Evolutionary conservation across 1,140 invertebrate genomes (phyloP), one percentile per base, ranked within the genome.

Genomic region (Drosophila pachea): DNA sequence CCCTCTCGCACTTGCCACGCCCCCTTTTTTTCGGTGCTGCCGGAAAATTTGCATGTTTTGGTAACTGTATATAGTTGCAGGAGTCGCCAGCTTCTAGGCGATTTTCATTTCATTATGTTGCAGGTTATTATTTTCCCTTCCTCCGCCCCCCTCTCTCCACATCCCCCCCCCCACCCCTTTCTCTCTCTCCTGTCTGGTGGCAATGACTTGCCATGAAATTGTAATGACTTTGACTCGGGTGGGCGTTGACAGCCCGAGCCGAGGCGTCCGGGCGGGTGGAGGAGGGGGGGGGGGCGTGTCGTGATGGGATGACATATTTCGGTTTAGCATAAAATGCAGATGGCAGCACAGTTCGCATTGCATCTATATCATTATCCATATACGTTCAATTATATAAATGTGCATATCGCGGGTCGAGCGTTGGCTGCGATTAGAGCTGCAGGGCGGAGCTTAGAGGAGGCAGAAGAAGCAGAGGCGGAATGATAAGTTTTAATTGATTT

Each of bases 131-230:
- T 66, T 76, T 69, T 65, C 4, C 32, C 12, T 14, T 22, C 33
- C 32, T 14, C 5, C 31, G 14, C 50, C 4, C 7, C 31, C 9
- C 32, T 16, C 42, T 43, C 43, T 22, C 43, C 9, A 32, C 5
- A 4, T 55, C 53, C 12, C 36, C 22, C 33, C 32, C 33, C 31
- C 61, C 16, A 12, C 2, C 38, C 47, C 59, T 11, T 6, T 31
- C 33, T 7, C 43, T 36, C 7, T 31, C n/a, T 29, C 42, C 14
- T 32, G 9, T 47, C 5, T 56, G 55, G 69, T 78, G 61, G 55
- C 84, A 84, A 76, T 86, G 81, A 83, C 76, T 83, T 79, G 81
- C 81, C 69, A 70, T 82, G 67, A 75, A 78, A 83, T 68, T 64
- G 63, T 74, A 83, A 82, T 82, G 62, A 76, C 69, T 71, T 77